Base-by-base conservation (phyloP, 1,140 invertebrate species). In the Cephus cinctus region DNA sequence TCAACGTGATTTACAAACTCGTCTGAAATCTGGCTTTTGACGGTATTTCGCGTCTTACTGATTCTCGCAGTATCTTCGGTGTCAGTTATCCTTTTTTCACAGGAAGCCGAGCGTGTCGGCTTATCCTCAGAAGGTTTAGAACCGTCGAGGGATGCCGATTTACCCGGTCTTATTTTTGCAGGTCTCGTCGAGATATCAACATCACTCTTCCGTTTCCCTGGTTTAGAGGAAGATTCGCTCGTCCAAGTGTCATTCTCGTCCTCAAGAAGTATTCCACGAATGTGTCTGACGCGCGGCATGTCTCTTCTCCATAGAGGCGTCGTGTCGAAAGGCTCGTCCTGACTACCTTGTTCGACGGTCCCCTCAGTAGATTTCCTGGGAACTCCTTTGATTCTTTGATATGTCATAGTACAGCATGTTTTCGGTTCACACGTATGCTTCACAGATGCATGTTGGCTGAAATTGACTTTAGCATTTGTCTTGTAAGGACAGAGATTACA, bases 401-500 rank as follows among this genome's bases (percentile, higher is more conserved):
- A 75, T 16, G 63, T 50, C 43, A 65, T 47, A 2, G 54, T 54
- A 14, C 47, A 72, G 30, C 63, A 64, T 4, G 52, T 53, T 1
- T 67, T 67, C 0, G 63, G 35, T n/a, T 78, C 72, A 1, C 59
- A 62, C 0, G 69, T 45, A 56, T 85, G 83, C 30, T 78, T 76
- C 1, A 63, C 56, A 3, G 55, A 55, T 34, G 82, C 75, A 65
- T 89, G 87, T 11, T 77, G 78, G 3, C 79, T 73, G 15, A 87
- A 77, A 14, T 73, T 78, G 4, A 79, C 70, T 12, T 81, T 74
- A 1, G 77, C 77, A 0, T 78, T 79, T 0, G 77, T 80, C 44
- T 80, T 78, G 57, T 80, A 86, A 0, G 72, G 57, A 54, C 87
- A 90, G 16, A 80, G 63, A 0, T 71, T 76, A 60, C 87, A 89